A percentile compares a stretch with the other conserved stretches of the same genome.
Conservation (phyloP, 2,797 vertebrate genomes). For the Rhinoraja longicauda region DNA sequence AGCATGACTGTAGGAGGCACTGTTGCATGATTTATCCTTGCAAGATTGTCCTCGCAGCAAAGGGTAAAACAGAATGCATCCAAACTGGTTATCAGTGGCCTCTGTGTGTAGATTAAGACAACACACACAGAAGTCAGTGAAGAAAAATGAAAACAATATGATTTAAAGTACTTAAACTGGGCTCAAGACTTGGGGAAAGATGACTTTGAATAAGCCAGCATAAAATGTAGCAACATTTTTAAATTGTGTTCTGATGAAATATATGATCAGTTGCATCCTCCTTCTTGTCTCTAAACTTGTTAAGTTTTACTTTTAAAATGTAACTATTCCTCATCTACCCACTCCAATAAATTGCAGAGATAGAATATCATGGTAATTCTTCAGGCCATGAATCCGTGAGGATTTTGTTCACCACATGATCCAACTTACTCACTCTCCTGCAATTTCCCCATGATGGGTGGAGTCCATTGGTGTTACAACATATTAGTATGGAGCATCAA, state of each 20-base stretch:
- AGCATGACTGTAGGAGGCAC: conserved; percentile 1
- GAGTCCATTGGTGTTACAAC: background rate
- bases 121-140: background rate
- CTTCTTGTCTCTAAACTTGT: background rate
- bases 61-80: background rate
- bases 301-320: too few species aligned
- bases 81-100: background rate
- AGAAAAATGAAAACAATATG: background rate
- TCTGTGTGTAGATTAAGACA: background rate
- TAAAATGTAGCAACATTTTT: background rate
- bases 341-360: background rate
- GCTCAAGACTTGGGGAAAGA: background rate
- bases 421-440: background rate
- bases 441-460: background rate
- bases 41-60: background rate
- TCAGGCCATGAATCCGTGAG: background rate
- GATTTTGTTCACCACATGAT: background rate
- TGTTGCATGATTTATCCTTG: background rate
- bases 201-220: background rate
- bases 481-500: background rate
- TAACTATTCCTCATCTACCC: background rate
- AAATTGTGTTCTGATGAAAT: background rate
- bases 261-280: background rate
- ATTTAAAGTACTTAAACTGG: background rate
- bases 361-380: background rate